Conservation (phyloP, 2,888 invertebrate species). For the Stenotaenia linearis region DNA sequence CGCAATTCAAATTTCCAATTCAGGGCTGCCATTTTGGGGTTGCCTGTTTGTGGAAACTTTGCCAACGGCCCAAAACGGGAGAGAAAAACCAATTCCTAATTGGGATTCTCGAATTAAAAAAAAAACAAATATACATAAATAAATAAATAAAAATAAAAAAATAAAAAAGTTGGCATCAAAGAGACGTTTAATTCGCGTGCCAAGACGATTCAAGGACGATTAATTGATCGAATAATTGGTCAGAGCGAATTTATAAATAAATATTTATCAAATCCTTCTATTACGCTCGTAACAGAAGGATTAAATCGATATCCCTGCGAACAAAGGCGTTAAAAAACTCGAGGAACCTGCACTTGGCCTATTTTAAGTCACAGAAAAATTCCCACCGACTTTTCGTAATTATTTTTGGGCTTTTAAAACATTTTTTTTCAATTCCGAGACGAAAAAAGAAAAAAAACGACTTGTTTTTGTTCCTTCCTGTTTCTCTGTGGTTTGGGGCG, state of each 20-base stretch:
- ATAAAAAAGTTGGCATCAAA: background rate
- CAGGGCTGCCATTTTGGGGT: conserved; percentile 1
- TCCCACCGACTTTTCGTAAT: too few species aligned
- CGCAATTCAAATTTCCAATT: background rate
- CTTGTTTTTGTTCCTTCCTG: background rate
- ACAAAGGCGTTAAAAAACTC: too few species aligned
- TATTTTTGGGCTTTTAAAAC: too few species aligned
- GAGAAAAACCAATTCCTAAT: conserved; percentile 4
- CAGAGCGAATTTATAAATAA: background rate
- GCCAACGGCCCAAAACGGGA: background rate
- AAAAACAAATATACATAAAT: too few species aligned
- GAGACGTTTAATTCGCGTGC: background rate
- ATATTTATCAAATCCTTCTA: background rate
- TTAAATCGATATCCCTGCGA: background rate
- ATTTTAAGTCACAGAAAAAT: background rate
- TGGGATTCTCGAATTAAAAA: background rate
- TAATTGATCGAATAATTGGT: background rate
- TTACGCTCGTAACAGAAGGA: background rate
- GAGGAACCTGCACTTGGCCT: background rate
- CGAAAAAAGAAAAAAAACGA: too few species aligned
- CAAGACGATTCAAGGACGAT: background rate
- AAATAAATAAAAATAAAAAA: background rate
- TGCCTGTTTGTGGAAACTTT: background rate
- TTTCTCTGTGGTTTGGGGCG: background rate
- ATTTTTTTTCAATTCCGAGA: background rate